Evolutionary conservation across 2,113 vertebrate species (phyloP).

Genomic region (Ariopsis seemanni): DNA sequence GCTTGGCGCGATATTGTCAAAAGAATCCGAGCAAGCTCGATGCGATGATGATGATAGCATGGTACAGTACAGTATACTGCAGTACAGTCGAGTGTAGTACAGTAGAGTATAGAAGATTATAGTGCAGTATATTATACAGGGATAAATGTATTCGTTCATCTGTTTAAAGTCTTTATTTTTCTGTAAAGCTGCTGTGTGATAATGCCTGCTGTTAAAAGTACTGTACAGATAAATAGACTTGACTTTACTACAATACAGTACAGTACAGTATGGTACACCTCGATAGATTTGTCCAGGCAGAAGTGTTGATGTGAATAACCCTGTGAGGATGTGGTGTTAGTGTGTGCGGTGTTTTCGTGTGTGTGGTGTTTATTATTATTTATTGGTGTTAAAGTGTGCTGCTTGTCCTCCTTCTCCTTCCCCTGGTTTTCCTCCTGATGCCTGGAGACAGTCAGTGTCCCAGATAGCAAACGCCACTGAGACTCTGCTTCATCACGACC

Average conservation of each 20-base stretch:
- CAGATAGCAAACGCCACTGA: constrained; percentile 63
- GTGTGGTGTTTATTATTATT: no score
- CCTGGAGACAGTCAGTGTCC: constrained; percentile 68
- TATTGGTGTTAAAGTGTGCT: neutral
- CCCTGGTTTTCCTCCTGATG: constrained; percentile 38
- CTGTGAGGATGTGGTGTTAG: neutral
- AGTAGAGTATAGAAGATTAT: neutral
- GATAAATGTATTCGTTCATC: no score
- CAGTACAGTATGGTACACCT: neutral
- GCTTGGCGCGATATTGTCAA: no score
- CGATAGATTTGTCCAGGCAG: no score
- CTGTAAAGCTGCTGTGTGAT: no score
- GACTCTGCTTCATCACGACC: constrained; percentile 44
- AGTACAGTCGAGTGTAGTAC: neutral
- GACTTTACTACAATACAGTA: neutral
- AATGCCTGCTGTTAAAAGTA: no score
- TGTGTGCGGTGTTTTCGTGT: neutral
- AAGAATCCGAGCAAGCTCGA: no score
- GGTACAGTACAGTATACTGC: no score
- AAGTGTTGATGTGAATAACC: no score
- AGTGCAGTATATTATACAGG: neutral
- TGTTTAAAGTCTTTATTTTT: no score
- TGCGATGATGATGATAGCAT: no score
- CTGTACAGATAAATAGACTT: no score
- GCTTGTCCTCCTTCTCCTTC: constrained; percentile 24